Percentiles rank a stretch among this genome's conserved stretches.
These are phyloP conservation scores for Sarcophaga caerulescens DNA, from an alignment of 2,888 invertebrate genomes.

Conservation along the genomic window DNA sequence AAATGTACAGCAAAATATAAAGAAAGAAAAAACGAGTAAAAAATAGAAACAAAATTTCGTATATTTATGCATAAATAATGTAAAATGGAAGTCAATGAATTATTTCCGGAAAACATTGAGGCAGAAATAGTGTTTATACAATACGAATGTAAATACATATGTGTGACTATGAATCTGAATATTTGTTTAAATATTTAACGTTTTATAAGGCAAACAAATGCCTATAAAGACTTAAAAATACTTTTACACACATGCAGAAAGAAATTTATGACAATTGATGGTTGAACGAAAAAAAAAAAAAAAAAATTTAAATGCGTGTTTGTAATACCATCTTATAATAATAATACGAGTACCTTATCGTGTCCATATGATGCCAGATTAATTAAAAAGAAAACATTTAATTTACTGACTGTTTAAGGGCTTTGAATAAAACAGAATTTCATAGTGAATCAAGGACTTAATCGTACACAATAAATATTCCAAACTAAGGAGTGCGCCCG, in stretches of 20 bases:
- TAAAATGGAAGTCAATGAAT: conserved; percentile 64
- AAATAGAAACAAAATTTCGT: conserved; percentile 16
- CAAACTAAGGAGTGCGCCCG: too few relatives aligned
- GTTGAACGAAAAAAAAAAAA: background rate
- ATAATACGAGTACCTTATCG: background rate
- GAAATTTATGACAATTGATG: background rate
- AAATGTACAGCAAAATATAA: background rate
- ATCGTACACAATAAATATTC: too few relatives aligned
- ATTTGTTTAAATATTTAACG: conserved; percentile 35
- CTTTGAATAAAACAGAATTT: too few relatives aligned
- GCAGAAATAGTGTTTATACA: background rate
- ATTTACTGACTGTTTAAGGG: background rate
- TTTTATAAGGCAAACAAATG: conserved; percentile 55
- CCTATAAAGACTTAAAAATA: conserved; percentile 46
- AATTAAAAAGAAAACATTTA: conserved; percentile 18
- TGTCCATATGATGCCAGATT: background rate
- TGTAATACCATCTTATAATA: background rate
- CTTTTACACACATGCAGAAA: conserved; percentile 8
- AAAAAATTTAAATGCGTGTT: conserved; percentile 16
- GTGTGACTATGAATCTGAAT: conserved; percentile 6
- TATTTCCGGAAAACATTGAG: conserved; percentile 63
- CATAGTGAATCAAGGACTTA: too few relatives aligned
- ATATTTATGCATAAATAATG: conserved; percentile 35
- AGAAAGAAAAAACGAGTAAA: background rate
- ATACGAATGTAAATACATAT: too few relatives aligned